These are phyloP conservation scores for Glyptemys insculpta DNA, from an alignment of 2,797 vertebrate species.

Conservation along the genomic window DNA sequence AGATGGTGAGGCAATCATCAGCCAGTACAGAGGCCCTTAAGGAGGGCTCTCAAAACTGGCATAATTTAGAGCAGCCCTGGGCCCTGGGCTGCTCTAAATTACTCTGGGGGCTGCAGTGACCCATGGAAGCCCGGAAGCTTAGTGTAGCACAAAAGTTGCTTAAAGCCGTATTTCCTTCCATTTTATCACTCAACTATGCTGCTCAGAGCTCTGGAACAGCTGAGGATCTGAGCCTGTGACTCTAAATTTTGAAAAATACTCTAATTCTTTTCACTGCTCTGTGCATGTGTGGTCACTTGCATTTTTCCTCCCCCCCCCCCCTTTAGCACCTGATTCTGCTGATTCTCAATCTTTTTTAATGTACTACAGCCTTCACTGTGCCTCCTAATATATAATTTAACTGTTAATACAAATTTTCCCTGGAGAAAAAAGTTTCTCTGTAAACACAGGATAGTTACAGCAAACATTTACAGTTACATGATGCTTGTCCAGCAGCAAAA, in stretches of 20 bases:
- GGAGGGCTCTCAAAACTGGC: not conserved
- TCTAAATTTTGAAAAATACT: not conserved
- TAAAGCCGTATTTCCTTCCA: not conserved
- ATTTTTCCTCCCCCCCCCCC: not conserved
- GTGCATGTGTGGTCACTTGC: not conserved
- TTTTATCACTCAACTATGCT: not conserved
- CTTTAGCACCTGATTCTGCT: not conserved
- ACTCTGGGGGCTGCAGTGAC: not conserved
- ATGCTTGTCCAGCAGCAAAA: not conserved
- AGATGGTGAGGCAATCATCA: not conserved
- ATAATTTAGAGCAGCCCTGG: not conserved
- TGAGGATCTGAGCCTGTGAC: not conserved
- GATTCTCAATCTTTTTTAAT: not conserved
- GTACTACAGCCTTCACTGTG: not conserved
- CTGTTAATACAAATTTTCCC: not conserved
- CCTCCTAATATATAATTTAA: not conserved
- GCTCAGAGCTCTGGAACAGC: not conserved
- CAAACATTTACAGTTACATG: not conserved
- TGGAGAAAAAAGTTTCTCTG: rapidly evolving
- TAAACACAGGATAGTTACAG: not conserved
- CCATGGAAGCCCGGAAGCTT: not conserved
- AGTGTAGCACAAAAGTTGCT: not conserved
- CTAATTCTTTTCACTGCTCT: not conserved
- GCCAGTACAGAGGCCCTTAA: not conserved
- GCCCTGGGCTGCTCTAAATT: not conserved